Base-by-base conservation (phyloP, 2,113 vertebrate genomes). In the Lethenteron reissneri region DNA sequence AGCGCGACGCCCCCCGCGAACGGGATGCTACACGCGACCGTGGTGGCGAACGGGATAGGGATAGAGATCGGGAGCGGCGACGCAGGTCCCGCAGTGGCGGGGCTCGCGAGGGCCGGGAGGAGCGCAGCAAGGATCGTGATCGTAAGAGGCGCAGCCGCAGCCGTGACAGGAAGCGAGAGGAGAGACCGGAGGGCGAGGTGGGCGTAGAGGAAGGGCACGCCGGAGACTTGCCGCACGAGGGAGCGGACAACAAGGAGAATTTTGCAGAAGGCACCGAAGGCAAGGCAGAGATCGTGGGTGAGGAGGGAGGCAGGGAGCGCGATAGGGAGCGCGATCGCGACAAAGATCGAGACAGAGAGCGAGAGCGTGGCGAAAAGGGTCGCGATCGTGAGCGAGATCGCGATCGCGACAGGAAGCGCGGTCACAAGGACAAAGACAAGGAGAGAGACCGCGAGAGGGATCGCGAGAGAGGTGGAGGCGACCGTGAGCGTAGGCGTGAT, bases 311-410 rank as follows among this genome's bases (percentile, higher is more conserved):
- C 56, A 76, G 82, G 57, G 83, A 83, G 72, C 76, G 82, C 14
- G 89, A 88, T 1, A 76, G 86, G 57, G 86, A 88, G 25, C 77
- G 86, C 2, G 78, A 86, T 58, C 76, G 78, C 76, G 76, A 79
- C 78, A 77, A 83, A 13, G 79, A 86, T 15, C 77, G 83, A 0
- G 84, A 86, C 3, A 77, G 87, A 1, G 87, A 89, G 0, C 77
- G 84, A 9, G 85, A 84, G 1, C 8, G 81, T 74, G 72, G 41
- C 41, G 41, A 41, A 41, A 41, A 41, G 41, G 41, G 41, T 41
- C 41, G 41, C 41, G 81, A 83, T n/a, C 81, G 82, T 75, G 82
- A 83, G 64, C 73, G 79, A 62, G 78, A 79, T 1, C 72, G 78
- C 58, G 77, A 77, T 10, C 72, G 78, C 13, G 74, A 81, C 2